Base-by-base conservation (phyloP, 1,140 invertebrate genomes). In the Penaeus indicus region DNA sequence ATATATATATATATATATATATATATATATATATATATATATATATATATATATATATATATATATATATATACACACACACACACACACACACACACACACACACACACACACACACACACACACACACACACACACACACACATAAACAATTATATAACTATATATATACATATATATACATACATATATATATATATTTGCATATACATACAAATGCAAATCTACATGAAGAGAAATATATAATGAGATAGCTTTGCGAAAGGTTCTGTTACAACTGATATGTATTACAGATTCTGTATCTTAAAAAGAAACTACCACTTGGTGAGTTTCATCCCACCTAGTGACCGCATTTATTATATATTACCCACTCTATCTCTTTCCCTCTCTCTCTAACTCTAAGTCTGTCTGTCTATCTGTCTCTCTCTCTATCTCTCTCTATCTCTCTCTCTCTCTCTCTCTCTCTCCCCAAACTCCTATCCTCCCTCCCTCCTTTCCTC, bases 41-140 rank as follows among this genome's bases (percentile, higher is more conserved):
- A 75, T 32, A 75, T 21, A 75, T 32, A 75, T 32, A 75, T 10
- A 75, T 19, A 75, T 19, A 27, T 0, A 75, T 19, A 75, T 8
- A 75, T 8, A 75, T 27, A 75, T 27, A 25, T 27, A 75, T 27
- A 75, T 19, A 82, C n/a, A 82, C n/a, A 62, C n/a, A 82, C 27
- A 82, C 27, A 82, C 32, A 82, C 47, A 82, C 47, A 82, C 47
- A 82, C 54, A 82, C 54, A 82, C 54, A 82, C 54, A 82, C 32
- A 72, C 32, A 16, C 21, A 22, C 21, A 32, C 22, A 21, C 32
- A 32, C 32, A 21, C 13, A 32, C 13, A n/a, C 32, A 7, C 32
- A 19, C 47, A 64, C 27, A 82, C 16, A 61, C 27, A 25, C 7
- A 82, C 27, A n/a, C 16, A 16, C 13, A 82, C 22, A 61, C 22